Conservation (phyloP, 1,140 invertebrate genomes). For the Diabrotica undecimpunctata region DNA sequence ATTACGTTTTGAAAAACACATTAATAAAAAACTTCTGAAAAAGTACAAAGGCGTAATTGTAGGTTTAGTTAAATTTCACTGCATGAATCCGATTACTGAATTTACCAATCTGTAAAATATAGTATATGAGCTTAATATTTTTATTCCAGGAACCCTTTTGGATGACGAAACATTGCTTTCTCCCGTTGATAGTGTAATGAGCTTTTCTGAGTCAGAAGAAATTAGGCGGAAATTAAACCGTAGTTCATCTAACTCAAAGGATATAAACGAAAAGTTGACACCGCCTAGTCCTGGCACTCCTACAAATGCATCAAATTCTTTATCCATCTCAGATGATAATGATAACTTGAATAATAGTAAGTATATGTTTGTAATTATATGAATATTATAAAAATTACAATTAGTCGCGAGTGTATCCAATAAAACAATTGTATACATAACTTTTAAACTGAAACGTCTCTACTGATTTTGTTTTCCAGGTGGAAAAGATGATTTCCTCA, state of each 20-base stretch:
- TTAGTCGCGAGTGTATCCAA: too few species aligned
- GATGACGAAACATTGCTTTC: constrained; percentile 68
- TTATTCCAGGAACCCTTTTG: constrained; percentile 42
- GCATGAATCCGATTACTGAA: too few species aligned
- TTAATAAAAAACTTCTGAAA: too few species aligned
- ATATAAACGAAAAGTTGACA: constrained; percentile 43
- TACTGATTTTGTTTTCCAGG: constrained; percentile 52
- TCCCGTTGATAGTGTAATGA: constrained; percentile 72
- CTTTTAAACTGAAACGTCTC: too few species aligned
- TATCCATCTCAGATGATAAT: constrained; percentile 67
- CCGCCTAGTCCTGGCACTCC: constrained; percentile 61
- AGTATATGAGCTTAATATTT: too few species aligned
- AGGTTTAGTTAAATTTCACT: too few species aligned
- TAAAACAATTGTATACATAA: too few species aligned
- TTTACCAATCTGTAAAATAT: too few species aligned
- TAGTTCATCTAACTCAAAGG: constrained; percentile 45
- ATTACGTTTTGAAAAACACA: too few species aligned
- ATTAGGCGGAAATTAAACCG: constrained; percentile 42
- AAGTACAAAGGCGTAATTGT: too few species aligned
- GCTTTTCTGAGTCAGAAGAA: constrained; percentile 60
- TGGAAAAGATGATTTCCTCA: constrained; percentile 67
- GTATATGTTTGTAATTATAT: too few species aligned
- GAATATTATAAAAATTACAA: too few species aligned
- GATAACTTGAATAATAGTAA: not conserved
- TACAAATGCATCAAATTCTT: constrained; percentile 71